phyloP scores from a whole-genome alignment of 2,888 invertebrate genomes.

The Ormyrus labotus region DNA sequence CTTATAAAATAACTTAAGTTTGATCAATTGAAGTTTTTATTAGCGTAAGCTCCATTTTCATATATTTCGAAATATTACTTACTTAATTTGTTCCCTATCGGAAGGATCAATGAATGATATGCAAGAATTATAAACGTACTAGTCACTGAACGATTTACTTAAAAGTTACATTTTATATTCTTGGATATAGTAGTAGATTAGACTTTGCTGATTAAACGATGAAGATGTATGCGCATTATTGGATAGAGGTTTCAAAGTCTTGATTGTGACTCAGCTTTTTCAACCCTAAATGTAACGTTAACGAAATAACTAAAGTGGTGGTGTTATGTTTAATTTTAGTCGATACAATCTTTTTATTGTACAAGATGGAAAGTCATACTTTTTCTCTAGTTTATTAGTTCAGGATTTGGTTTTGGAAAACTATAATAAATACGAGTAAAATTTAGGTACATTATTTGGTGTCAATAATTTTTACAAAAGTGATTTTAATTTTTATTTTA shows the following conservation, averaged over 20 bases:
- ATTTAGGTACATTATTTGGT: no score
- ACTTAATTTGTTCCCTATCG: no score
- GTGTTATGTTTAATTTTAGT: constrained; percentile 18
- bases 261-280: constrained; percentile 38
- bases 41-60: no score
- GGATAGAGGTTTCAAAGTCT: constrained; percentile 1
- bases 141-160: constrained; percentile 17
- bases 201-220: constrained; percentile 22
- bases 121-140: not conserved
- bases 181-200: constrained; percentile 13
- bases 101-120: not conserved
- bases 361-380: not conserved
- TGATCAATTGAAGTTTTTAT: no score
- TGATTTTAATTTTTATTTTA: no score
- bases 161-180: constrained; percentile 23
- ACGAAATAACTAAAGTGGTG: constrained; percentile 7
- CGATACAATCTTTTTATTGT: not conserved
- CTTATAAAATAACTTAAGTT: no score
- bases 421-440: no score
- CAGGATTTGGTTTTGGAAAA: no score
- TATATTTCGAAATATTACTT: no score
- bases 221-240: constrained; percentile 10
- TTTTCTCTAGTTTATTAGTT: no score
- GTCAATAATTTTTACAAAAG: no score
- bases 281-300: not conserved